Conservation (phyloP, 2,797 vertebrate species). For the Taenioides sp. region DNA sequence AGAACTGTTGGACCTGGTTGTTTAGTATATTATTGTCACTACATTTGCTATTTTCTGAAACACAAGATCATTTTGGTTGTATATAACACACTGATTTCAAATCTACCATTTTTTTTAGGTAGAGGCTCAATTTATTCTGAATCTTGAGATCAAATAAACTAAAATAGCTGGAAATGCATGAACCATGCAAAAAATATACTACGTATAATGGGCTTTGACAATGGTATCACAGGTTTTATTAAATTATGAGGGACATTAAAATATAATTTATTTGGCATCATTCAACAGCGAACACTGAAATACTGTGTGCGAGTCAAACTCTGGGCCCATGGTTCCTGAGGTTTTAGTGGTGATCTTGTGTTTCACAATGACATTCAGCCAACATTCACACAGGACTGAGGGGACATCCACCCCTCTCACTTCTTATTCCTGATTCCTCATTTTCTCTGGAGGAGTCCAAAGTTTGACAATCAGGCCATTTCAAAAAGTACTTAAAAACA, state of each 20-base stretch:
- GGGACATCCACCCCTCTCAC: constrained; percentile 80
- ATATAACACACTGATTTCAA: too few relatives aligned
- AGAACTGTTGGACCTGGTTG: too few relatives aligned
- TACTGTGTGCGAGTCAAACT: constrained; percentile 47
- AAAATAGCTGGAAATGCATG: too few relatives aligned
- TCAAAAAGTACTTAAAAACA: constrained; percentile 38
- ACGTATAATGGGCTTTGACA: not conserved
- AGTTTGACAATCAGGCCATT: constrained; percentile 52
- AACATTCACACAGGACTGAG: constrained; percentile 59
- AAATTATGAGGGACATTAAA: not conserved
- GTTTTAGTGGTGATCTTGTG: constrained; percentile 78
- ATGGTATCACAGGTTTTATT: not conserved
- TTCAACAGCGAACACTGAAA: constrained; percentile 15
- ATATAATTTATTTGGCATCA: not conserved
- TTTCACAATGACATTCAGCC: constrained; percentile 81
- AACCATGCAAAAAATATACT: not conserved
- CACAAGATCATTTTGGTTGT: too few relatives aligned
- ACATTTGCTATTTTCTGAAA: too few relatives aligned
- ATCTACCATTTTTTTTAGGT: too few relatives aligned
- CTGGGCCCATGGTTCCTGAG: constrained; percentile 60
- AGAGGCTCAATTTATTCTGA: too few relatives aligned
- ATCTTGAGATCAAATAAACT: too few relatives aligned
- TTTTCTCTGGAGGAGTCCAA: constrained; percentile 72
- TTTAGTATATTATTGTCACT: too few relatives aligned
- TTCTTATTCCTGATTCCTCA: constrained; percentile 88